phyloP scores from a whole-genome alignment of 2,113 vertebrate species.

The Electrona antarctica region DNA sequence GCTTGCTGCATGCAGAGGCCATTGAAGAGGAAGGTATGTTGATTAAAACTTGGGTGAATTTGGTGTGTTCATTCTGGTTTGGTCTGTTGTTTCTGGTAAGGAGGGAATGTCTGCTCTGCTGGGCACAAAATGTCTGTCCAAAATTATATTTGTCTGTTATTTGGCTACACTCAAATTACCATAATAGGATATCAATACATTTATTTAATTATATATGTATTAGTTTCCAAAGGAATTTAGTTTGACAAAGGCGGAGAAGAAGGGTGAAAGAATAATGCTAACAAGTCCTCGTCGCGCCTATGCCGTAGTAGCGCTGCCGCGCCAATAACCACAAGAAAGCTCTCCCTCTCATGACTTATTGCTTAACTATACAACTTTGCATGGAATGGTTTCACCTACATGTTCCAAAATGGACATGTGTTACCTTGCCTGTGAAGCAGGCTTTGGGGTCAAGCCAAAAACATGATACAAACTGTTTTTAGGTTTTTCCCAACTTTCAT shows the following conservation, averaged over 20 bases:
- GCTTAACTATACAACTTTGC: constrained; percentile 58
- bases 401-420: constrained; percentile 23
- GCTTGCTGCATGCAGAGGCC: constrained; percentile 81
- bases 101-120: constrained; percentile 51
- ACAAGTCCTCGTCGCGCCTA: constrained; percentile 49
- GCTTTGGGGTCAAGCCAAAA: constrained; percentile 74
- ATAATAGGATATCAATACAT: not conserved
- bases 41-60: constrained; percentile 43
- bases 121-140: constrained; percentile 42
- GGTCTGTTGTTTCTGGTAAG: constrained; percentile 55
- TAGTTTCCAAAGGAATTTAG: no score
- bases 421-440: constrained; percentile 45
- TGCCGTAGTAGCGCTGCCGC: no score
- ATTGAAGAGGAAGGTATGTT: constrained; percentile 80
- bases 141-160: constrained; percentile 42
- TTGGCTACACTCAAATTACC: constrained; percentile 28
- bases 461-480: not conserved
- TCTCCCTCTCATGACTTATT: constrained; percentile 32
- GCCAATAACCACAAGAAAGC: constrained; percentile 34
- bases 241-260: constrained; percentile 41
- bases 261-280: constrained; percentile 76
- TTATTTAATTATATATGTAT: not conserved
- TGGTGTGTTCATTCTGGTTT: constrained; percentile 62
- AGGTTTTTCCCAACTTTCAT: no score
- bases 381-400: constrained; percentile 68